These are phyloP conservation scores for Liposcelis brunnea DNA, from an alignment of 2,888 invertebrate species.

Conservation along the genomic window DNA sequence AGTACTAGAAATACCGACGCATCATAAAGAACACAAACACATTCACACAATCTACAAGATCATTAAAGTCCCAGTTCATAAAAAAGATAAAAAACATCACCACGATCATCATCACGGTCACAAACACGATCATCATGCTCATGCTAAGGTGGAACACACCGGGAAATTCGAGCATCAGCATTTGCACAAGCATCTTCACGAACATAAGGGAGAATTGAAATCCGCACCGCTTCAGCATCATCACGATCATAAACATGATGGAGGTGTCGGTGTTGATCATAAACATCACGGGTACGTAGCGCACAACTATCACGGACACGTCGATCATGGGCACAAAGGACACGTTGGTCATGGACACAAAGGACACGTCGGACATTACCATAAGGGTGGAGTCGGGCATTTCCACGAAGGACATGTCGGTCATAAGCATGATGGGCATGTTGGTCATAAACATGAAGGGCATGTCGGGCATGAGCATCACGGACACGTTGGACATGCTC, in stretches of 20 bases:
- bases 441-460: slow-evolving; percentile 25
- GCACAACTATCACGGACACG: slow-evolving; percentile 25
- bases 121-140: slow-evolving; percentile 13
- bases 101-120: slow-evolving; percentile 12
- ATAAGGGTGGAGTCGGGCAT: slow-evolving; percentile 21
- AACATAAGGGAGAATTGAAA: slow-evolving; percentile 6
- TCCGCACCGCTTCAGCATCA: slow-evolving; percentile 11
- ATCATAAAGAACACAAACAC: slow-evolving; percentile 49
- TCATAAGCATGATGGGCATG: slow-evolving; percentile 27
- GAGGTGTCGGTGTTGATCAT: slow-evolving; percentile 19
- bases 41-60: slow-evolving; percentile 55
- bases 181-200: slow-evolving; percentile 4
- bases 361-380: slow-evolving; percentile 12
- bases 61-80: slow-evolving; percentile 21
- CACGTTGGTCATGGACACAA: not conserved
- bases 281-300: slow-evolving; percentile 16
- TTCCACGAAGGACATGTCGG: slow-evolving; percentile 18
- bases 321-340: slow-evolving; percentile 25
- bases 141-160: slow-evolving; percentile 1
- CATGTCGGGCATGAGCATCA: slow-evolving; percentile 21
- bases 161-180: slow-evolving; percentile 8
- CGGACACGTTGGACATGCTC: slow-evolving; percentile 25
- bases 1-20: slow-evolving; percentile 47
- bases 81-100: slow-evolving; percentile 5
- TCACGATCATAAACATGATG: slow-evolving; percentile 20